Evolutionary conservation across 2,888 invertebrate species (phyloP), one percentile per base, ranked within the genome.

Genomic region (Agrotis clavis): DNA sequence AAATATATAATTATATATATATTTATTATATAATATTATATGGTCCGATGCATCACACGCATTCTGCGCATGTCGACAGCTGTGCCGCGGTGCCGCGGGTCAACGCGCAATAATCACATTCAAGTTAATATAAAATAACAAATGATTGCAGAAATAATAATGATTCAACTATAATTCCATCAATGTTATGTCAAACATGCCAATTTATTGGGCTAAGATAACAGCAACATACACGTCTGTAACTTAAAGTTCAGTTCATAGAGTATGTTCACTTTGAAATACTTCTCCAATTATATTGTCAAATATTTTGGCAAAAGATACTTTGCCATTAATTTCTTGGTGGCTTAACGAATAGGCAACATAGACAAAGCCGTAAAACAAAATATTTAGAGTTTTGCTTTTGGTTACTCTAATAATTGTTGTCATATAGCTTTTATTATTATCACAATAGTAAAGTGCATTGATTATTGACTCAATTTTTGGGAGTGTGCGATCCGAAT

Each of bases 381-480:
- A 84, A 75, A 80, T 68, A 75, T 70, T 76, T 82, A 78, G 82
- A 85, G 85, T 83, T 82, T 74, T 65, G 83, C 78, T 83, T 76
- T 64, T 74, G 85, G 87, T 86, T 87, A 89, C 84, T 89, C 88
- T 91, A 88, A 74, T 87, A 88, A 90, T 89, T 90, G 89, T 89
- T 87, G 85, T 89, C 83, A 84, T 84, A 86, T 85, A 81, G 78
- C 63, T 85, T 87, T 86, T 82, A 85, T 81, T 86, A 85, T 89
- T 92, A 93, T 93, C 92, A 93, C 92, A 93, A 88, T 89, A 87
- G 85, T 83, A 85, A 84, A 88, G 90, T 90, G 92, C 90, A 91
- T 90, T 89, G 84, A 88, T 92, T 93, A 94, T 94, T 94, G 94
- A 95, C 94, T 94, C 92, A 87, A 90, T 83, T 90, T 92, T 92